phyloP scores from a whole-genome alignment of 2,888 invertebrate species.

The Scaeva pyrastri region DNA sequence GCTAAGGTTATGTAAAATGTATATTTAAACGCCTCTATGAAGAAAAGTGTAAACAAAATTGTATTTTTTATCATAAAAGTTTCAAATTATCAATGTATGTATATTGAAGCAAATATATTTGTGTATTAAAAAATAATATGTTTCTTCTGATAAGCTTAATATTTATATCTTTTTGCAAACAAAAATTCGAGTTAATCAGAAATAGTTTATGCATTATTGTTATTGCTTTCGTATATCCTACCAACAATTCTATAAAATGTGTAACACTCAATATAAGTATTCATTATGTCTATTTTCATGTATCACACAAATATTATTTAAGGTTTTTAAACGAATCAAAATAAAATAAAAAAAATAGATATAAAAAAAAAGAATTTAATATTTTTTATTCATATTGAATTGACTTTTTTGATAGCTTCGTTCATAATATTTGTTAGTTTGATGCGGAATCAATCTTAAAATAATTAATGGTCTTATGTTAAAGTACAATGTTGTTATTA shows the following conservation, averaged over 20 bases:
- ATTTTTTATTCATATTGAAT: conserved; percentile 25
- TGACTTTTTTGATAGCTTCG: conserved; percentile 29
- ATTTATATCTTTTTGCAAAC: conserved; percentile 17
- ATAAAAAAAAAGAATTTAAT: conserved; percentile 7
- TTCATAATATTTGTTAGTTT: conserved; percentile 1
- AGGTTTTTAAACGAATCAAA: conserved; percentile 46
- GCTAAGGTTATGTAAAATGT: conserved; percentile 19
- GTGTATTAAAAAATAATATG: not conserved
- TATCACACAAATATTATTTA: conserved; percentile 49
- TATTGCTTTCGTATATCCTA: conserved; percentile 43
- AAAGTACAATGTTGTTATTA: not conserved
- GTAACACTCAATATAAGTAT: conserved; percentile 33
- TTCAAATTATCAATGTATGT: conserved; percentile 53
- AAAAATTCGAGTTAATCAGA: conserved; percentile 3
- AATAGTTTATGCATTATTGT: conserved; percentile 45
- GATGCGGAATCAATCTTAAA: not conserved
- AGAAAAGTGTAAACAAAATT: conserved; percentile 42
- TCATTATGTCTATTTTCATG: conserved; percentile 56
- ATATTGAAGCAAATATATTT: conserved; percentile 59
- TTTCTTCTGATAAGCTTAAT: conserved; percentile 37
- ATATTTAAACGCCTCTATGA: conserved; percentile 25
- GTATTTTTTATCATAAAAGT: conserved; percentile 36
- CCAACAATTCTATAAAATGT: conserved; percentile 33
- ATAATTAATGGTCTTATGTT: not conserved
- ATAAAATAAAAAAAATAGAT: conserved; percentile 51